These are phyloP conservation scores for Oasisia sp. DNA, from an alignment of 2,888 invertebrate genomes.

Conservation along the genomic window DNA sequence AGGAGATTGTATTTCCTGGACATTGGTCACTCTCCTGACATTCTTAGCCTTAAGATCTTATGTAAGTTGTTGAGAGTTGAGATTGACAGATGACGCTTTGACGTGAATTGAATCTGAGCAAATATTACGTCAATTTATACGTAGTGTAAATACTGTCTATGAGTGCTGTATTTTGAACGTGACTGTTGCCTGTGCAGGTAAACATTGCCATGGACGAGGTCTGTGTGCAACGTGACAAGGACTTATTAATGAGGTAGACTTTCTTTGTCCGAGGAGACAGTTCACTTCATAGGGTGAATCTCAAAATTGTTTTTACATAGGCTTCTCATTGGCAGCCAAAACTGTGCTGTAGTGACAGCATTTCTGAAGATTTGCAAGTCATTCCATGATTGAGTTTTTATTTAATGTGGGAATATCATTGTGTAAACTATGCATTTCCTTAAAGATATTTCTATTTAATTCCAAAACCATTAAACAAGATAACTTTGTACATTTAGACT, in stretches of 20 bases:
- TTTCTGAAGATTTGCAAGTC: no score
- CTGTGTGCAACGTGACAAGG: not conserved
- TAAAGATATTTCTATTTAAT: no score
- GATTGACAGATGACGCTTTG: not conserved
- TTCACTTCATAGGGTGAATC: not conserved
- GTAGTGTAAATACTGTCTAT: not conserved
- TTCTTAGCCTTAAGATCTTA: not conserved
- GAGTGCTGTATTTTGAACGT: not conserved
- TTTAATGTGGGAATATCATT: no score
- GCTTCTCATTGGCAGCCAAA: not conserved
- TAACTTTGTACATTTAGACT: no score
- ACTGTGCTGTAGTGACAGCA: no score
- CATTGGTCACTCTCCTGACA: not conserved
- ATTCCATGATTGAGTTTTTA: no score
- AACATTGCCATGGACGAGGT: not conserved
- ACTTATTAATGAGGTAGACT: not conserved
- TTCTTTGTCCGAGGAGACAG: not conserved
- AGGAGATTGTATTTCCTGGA: no score
- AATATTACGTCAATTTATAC: constrained; percentile 9
- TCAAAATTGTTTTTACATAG: not conserved
- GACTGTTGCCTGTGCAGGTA: not conserved
- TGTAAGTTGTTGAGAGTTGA: not conserved
- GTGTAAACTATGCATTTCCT: no score
- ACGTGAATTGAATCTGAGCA: not conserved
- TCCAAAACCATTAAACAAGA: no score